These are phyloP conservation scores for Malurus splendens DNA, from an alignment of 2,797 vertebrate species.

Conservation along the genomic window DNA sequence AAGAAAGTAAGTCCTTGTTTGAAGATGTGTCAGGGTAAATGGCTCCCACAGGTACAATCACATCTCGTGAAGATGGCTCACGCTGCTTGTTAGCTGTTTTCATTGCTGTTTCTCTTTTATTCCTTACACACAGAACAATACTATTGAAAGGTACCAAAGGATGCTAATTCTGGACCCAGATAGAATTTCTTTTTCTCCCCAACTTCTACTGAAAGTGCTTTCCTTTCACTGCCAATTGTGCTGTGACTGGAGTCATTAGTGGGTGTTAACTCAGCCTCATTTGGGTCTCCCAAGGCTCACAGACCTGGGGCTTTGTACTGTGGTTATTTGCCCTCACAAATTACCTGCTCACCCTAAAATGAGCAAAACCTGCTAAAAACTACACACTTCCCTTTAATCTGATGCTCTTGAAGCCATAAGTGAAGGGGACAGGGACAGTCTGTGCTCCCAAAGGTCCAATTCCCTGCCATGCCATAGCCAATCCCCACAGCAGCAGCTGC, in stretches of 20 bases:
- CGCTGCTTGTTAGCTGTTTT: not conserved
- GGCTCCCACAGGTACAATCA: not conserved
- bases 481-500: not conserved
- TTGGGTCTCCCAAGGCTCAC: not conserved
- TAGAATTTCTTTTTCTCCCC: not conserved
- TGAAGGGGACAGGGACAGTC: not conserved
- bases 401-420: not conserved
- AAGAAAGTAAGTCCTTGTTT: not conserved
- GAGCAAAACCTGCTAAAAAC: not conserved
- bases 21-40: not conserved
- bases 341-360: not conserved
- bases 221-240: not conserved
- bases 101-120: not conserved
- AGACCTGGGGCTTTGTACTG: not conserved
- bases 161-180: not conserved
- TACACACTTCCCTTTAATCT: not conserved
- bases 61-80: not conserved
- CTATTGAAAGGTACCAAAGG: not conserved
- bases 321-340: not conserved
- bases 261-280: not conserved
- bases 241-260: not conserved
- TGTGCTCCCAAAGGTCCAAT: not conserved
- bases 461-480: fast-evolving
- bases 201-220: not conserved
- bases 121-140: not conserved